These are phyloP conservation scores for Mormyrus iriodes DNA, from an alignment of 2,113 vertebrate species.

Conservation along the genomic window DNA sequence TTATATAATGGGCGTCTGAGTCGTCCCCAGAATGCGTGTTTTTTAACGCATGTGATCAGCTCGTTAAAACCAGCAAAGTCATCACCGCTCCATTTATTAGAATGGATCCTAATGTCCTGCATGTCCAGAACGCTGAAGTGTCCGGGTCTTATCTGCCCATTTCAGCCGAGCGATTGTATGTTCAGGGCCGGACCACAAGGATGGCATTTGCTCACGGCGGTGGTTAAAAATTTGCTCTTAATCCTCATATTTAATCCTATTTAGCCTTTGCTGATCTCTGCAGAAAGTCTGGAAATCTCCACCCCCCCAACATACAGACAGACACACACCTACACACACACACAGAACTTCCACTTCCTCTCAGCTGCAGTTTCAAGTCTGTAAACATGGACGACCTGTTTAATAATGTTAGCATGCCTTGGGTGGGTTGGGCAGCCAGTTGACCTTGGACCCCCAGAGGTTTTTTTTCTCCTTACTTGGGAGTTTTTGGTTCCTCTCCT, in stretches of 20 bases:
- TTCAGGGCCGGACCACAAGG: background rate
- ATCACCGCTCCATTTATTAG: background rate
- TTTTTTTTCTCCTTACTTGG: no score
- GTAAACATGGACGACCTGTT: background rate
- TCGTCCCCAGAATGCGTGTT: background rate
- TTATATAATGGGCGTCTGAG: background rate
- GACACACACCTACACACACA: background rate
- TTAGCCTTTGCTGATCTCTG: background rate
- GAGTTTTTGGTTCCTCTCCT: no score
- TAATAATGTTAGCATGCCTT: no score
- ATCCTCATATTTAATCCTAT: slow-evolving; percentile 21
- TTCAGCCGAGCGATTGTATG: background rate
- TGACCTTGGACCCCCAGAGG: no score
- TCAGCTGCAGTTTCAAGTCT: background rate
- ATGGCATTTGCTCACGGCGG: background rate
- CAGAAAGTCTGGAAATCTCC: background rate
- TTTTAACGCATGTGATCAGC: background rate
- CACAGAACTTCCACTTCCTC: background rate
- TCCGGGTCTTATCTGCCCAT: background rate
- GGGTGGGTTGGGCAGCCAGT: no score
- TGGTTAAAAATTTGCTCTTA: background rate
- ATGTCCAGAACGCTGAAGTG: background rate
- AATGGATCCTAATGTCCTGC: background rate
- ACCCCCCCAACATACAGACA: background rate
- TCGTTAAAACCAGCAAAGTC: background rate